These are phyloP conservation scores for Microctenopoma lineatum DNA, from an alignment of 2,797 vertebrate species.

Conservation along the genomic window DNA sequence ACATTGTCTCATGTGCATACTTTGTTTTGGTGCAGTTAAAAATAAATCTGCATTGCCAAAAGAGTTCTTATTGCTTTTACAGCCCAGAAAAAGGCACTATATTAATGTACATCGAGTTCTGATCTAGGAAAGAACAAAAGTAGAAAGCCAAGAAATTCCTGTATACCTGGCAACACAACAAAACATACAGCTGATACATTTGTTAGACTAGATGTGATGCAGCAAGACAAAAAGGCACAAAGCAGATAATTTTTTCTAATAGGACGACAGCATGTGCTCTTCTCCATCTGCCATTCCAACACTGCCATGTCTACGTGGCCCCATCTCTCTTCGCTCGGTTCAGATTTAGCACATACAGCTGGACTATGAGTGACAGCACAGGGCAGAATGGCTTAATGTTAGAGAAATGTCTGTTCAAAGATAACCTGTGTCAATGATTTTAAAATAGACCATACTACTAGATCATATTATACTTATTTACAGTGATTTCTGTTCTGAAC, in stretches of 20 bases:
- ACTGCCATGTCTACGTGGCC: constrained; percentile 19
- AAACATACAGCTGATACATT: no score
- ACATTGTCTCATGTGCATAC: no score
- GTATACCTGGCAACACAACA: background rate
- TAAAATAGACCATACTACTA: background rate
- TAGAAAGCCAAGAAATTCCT: background rate
- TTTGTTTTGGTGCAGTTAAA: no score
- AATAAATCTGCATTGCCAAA: no score
- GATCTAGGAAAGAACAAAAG: no score
- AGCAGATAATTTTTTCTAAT: constrained; percentile 36
- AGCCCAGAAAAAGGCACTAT: background rate
- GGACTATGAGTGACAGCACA: constrained; percentile 28
- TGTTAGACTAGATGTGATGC: background rate
- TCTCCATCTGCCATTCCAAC: constrained; percentile 42
- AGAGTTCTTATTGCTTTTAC: background rate
- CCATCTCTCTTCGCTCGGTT: constrained; percentile 20
- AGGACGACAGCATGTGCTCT: constrained; percentile 14
- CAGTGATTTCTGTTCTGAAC: no score
- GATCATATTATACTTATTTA: no score
- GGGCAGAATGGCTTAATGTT: background rate
- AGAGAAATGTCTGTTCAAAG: background rate
- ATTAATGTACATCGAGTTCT: no score
- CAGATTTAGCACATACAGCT: constrained; percentile 33
- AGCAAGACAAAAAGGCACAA: background rate
- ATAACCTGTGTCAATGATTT: constrained; percentile 1